Evolutionary conservation across 2,113 vertebrate species (phyloP).

Genomic region (Pluvianellus socialis): DNA sequence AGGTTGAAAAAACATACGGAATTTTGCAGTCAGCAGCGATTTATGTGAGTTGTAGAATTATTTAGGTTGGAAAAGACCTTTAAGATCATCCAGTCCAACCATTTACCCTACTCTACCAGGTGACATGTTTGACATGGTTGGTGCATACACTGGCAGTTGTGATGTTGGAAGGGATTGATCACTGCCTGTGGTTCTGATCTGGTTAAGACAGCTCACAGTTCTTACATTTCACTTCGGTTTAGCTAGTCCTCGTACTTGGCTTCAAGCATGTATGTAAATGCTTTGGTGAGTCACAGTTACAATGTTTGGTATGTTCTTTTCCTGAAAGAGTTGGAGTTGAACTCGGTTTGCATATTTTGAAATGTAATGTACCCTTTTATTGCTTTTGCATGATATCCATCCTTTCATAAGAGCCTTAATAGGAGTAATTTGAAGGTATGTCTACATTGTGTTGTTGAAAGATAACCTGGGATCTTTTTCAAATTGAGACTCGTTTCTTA

Average conservation of each 20-base stretch:
- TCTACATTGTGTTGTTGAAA: background rate
- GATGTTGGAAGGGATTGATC: background rate
- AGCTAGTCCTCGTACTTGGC: background rate
- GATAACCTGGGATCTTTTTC: slow-evolving; percentile 7
- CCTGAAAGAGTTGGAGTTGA: background rate
- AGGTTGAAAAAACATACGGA: background rate
- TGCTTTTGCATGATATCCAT: slow-evolving; percentile 25
- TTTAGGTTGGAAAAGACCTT: too few relatives aligned
- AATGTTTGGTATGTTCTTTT: slow-evolving; percentile 1
- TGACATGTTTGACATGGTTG: background rate
- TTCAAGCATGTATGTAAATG: slow-evolving; percentile 16
- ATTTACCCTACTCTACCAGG: too few relatives aligned
- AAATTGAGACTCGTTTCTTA: slow-evolving; percentile 6
- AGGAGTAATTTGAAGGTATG: slow-evolving; percentile 2
- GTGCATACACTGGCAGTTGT: background rate
- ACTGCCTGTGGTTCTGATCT: background rate
- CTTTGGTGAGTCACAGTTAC: background rate
- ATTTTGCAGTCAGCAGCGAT: background rate
- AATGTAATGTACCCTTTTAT: slow-evolving; percentile 5
- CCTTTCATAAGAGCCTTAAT: slow-evolving; percentile 32
- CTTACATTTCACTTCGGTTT: background rate
- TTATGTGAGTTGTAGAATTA: background rate
- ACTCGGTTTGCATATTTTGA: slow-evolving; percentile 32
- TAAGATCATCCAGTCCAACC: too few relatives aligned
- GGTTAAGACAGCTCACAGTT: background rate